Conservation (phyloP, 2,797 vertebrate species). For the Enteromius thamalakanensis region DNA sequence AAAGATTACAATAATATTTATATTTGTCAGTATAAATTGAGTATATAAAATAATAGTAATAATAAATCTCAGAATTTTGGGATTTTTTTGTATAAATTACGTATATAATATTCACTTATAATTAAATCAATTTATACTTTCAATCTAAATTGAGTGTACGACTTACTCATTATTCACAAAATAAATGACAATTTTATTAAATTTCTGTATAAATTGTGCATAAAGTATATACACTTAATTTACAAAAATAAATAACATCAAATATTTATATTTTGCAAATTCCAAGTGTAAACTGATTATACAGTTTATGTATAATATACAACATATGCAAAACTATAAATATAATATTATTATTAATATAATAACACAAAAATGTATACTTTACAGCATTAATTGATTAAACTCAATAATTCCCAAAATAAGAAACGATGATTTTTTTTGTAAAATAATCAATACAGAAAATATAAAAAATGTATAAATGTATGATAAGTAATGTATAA, state of each 20-base stretch:
- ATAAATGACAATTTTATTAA: background rate
- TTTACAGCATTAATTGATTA: background rate
- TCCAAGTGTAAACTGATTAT: background rate
- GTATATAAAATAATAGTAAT: background rate
- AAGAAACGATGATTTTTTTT: background rate
- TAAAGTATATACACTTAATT: background rate
- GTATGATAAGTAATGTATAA: background rate
- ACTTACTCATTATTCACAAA: background rate
- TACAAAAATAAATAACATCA: background rate
- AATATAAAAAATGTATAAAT: background rate
- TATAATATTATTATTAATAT: background rate
- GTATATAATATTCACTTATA: background rate
- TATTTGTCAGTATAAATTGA: background rate
- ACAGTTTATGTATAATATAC: background rate
- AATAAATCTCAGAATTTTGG: background rate
- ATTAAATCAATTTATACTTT: background rate
- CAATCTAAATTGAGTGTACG: background rate
- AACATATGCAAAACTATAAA: background rate
- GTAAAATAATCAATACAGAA: background rate
- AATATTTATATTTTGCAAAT: background rate
- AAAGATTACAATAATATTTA: no score
- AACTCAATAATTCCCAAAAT: background rate
- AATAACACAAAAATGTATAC: background rate
- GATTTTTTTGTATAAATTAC: background rate
- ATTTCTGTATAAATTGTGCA: background rate